These are phyloP conservation scores for Platichthys flesus DNA, from an alignment of 2,113 vertebrate species.

Conservation along the genomic window DNA sequence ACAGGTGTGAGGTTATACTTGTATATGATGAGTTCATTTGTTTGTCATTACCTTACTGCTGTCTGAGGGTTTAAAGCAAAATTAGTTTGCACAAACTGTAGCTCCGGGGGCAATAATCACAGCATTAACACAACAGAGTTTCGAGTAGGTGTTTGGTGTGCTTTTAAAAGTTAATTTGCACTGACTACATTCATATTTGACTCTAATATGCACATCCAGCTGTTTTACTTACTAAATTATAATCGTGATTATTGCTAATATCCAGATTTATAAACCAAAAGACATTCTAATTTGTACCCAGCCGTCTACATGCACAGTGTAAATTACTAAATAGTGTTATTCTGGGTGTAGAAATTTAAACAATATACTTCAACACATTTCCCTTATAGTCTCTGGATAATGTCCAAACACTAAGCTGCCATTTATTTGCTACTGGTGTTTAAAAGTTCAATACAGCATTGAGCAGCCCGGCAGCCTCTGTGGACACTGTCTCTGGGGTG, in stretches of 20 bases:
- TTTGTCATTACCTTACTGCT: constrained; percentile 1
- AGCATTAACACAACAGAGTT: neutral
- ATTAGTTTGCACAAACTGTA: neutral
- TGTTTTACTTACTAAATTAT: too few relatives aligned
- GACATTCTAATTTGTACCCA: too few relatives aligned
- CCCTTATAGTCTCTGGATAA: too few relatives aligned
- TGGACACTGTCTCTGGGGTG: neutral
- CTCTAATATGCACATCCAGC: too few relatives aligned
- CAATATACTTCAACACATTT: too few relatives aligned
- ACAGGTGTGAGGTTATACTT: neutral
- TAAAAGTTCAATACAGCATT: neutral
- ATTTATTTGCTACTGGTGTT: neutral
- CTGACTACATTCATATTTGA: neutral
- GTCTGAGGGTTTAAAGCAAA: neutral
- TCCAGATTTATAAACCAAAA: too few relatives aligned
- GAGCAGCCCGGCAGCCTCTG: neutral
- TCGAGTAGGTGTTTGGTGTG: neutral
- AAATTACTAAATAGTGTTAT: too few relatives aligned
- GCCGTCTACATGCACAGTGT: too few relatives aligned
- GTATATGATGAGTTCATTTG: neutral
- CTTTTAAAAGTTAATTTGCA: neutral
- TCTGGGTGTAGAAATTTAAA: too few relatives aligned
- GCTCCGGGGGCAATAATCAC: neutral
- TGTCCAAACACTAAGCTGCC: too few relatives aligned
- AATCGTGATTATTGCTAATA: too few relatives aligned